Base-by-base conservation (phyloP, 2,888 invertebrate species). In the Petrolisthes cinctipes region DNA sequence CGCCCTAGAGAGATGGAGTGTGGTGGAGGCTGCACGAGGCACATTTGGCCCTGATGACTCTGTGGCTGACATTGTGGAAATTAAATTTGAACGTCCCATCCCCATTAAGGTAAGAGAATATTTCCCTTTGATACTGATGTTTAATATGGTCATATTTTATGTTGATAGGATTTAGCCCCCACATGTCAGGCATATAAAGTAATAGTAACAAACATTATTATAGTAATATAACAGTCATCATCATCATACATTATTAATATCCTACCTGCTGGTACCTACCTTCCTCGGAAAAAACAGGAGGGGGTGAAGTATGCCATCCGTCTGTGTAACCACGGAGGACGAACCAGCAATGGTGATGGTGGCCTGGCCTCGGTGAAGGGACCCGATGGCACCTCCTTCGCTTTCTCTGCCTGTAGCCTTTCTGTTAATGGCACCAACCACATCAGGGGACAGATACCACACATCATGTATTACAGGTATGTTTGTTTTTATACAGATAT, bases 371-470 rank as follows among this genome's bases (percentile, higher is more conserved):
- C 96, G 4, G 96, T 99, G 11, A 96, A 97, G 92, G 98, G 98
- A 7, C 97, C 97, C 0, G 98, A 99, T 93, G 98, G 98, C 79
- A 97, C 97, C 6, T 96, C 95, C 1, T 98, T 99, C 93, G 95
- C 96, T 80, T 99, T 97, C 93, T 95, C 96, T 56, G 96, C 97
- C 0, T 98, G 98, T 93, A 97, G 98, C 14, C 94, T 98, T 78
- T 98, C 98, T 93, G 97, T 97, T 92, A 98, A 99, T 92, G 99
- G 99, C n/a, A 99, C 99, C 0, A 98, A 97, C 7, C 95, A 98
- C 90, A 96, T 97, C 0, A 94, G 99, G 85, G 99, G 99, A 11
- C 99, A 99, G 94, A 95, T 99, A 92, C 99, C 99, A 0, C 96
- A 96, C 92, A 95, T 99, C 81, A 94, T 99, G 20, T 99, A 99